Conservation (phyloP, 92 coral and sea anemone species). For the Actinostola sp. region DNA sequence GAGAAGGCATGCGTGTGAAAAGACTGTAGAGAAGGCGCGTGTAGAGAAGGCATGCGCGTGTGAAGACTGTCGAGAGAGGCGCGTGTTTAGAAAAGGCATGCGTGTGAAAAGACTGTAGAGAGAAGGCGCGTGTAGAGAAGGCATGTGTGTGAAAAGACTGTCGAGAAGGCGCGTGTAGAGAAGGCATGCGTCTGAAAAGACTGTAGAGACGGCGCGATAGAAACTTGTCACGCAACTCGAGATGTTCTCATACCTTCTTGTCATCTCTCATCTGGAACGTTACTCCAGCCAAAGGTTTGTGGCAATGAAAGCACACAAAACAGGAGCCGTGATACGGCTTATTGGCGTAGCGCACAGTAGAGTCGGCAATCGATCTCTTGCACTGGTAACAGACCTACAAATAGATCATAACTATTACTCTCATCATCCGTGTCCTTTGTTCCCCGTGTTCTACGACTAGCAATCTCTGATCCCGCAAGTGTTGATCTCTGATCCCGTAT, state of each 20-base stretch:
- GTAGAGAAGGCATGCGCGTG: too few species aligned
- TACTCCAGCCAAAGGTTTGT: constrained; percentile 34
- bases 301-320: constrained; percentile 47
- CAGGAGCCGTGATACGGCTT: constrained; percentile 39
- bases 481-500: too few species aligned
- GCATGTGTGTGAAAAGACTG: too few species aligned
- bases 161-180: too few species aligned
- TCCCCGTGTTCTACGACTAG: background rate
- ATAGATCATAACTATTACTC: background rate
- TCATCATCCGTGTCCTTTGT: background rate
- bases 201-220: background rate
- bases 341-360: constrained; percentile 35
- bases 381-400: constrained; percentile 33
- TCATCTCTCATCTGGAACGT: constrained; percentile 48
- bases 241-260: constrained; percentile 23
- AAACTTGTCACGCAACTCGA: background rate
- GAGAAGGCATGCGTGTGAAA: too few species aligned
- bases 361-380: constrained; percentile 16
- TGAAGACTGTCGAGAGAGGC: too few species aligned
- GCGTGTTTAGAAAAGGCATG: too few species aligned
- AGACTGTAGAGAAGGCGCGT: too few species aligned
- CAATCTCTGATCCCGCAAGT: background rate
- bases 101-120: too few species aligned
- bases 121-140: too few species aligned
- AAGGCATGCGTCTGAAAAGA: too few species aligned